Conservation (phyloP, 2,113 vertebrate genomes). For the Hemiprocne comata region DNA sequence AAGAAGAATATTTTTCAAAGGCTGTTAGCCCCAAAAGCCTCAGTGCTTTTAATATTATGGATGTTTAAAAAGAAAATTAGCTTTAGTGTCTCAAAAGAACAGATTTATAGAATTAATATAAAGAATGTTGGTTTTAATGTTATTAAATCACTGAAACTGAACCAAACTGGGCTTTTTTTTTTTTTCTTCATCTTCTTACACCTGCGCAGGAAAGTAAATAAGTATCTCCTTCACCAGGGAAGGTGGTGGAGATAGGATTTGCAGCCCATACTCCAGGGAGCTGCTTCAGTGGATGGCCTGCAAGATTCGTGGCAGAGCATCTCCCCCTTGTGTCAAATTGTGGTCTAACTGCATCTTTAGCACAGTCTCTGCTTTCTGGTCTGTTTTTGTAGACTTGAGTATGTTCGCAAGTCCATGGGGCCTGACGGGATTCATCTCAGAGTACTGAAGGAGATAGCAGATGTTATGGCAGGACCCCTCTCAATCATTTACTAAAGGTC, state of each 20-base stretch:
- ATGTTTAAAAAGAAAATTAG: not conserved
- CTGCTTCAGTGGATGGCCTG: not conserved
- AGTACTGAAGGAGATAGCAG: not conserved
- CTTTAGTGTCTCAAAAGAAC: not conserved
- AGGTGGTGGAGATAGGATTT: not conserved
- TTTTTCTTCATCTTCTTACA: not conserved
- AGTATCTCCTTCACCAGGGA: not conserved
- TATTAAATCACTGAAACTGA: constrained; percentile 1
- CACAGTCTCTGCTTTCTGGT: not conserved
- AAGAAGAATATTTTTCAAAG: not conserved
- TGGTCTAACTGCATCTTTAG: not conserved
- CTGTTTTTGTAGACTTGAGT: not conserved
- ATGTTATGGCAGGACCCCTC: not conserved
- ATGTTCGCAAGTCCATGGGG: not conserved
- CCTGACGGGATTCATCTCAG: not conserved
- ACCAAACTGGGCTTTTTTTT: not conserved
- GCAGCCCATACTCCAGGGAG: not conserved
- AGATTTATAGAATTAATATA: not conserved
- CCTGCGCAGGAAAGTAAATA: not conserved
- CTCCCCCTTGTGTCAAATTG: constrained; percentile 1
- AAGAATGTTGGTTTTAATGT: not conserved
- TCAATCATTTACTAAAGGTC: not conserved
- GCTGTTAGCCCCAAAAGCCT: not conserved
- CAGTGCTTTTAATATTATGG: not conserved
- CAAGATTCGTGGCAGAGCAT: not conserved